These are phyloP conservation scores for Endotricha flammealis DNA, from an alignment of 2,888 invertebrate genomes.

Conservation along the genomic window DNA sequence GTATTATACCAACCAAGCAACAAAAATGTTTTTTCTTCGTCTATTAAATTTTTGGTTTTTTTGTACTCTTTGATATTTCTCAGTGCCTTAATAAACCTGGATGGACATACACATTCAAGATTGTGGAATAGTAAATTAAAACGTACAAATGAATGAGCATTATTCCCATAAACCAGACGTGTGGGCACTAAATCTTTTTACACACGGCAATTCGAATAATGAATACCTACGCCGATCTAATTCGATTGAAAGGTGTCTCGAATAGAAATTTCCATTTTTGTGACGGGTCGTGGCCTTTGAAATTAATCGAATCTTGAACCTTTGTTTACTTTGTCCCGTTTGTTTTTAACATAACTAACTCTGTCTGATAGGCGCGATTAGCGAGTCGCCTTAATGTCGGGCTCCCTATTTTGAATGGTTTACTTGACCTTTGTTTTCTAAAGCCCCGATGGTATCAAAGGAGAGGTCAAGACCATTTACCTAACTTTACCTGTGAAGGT, in stretches of 20 bases:
- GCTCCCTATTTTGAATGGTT: neutral
- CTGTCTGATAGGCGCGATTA: neutral
- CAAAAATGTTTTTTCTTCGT: no score
- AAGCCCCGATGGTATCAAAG: neutral
- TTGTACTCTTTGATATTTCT: no score
- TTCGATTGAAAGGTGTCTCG: conserved; percentile 28
- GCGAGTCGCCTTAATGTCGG: neutral
- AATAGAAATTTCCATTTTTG: conserved; percentile 19
- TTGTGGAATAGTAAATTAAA: no score
- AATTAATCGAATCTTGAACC: conserved; percentile 30
- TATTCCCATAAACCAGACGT: neutral
- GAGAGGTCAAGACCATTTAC: neutral
- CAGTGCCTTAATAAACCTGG: no score
- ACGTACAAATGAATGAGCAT: neutral
- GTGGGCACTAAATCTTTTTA: conserved; percentile 13
- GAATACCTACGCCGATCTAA: conserved; percentile 23
- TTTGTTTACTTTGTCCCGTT: conserved; percentile 19
- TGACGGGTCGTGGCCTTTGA: conserved; percentile 17
- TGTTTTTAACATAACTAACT: conserved; percentile 13
- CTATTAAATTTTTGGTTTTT: no score
- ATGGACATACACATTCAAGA: no score
- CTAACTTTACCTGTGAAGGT: no score
- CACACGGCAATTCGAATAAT: conserved; percentile 24
- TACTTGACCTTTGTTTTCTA: neutral
- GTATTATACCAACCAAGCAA: no score